phyloP scores from a whole-genome alignment of 2,797 vertebrate species.

The Tragopan temminckii region DNA sequence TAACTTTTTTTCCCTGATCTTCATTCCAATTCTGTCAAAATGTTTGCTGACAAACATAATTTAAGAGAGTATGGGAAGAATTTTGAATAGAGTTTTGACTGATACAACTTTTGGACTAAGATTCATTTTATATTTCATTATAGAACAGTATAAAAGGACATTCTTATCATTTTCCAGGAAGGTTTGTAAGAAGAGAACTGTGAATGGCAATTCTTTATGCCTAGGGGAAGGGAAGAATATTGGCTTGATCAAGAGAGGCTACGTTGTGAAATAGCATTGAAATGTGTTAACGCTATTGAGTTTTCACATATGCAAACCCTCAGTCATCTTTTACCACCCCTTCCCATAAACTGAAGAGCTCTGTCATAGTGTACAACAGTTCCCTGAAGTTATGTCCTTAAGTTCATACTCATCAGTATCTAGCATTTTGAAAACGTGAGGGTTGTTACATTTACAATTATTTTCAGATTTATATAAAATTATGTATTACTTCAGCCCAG shows the following conservation, averaged over 20 bases:
- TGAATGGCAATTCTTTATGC: background rate
- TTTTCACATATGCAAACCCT: background rate
- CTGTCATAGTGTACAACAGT: background rate
- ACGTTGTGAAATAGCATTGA: background rate
- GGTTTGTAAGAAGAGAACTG: background rate
- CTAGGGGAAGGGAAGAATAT: background rate
- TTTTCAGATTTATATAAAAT: background rate
- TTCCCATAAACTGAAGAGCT: background rate
- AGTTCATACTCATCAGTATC: background rate
- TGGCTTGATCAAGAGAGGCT: background rate
- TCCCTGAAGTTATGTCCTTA: background rate
- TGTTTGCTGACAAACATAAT: background rate
- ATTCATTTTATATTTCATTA: background rate
- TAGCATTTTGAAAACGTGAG: background rate
- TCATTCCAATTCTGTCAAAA: background rate
- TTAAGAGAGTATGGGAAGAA: rapidly evolving
- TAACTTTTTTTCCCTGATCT: background rate
- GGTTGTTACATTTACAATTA: background rate
- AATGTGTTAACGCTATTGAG: background rate
- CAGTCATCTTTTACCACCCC: background rate
- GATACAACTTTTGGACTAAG: background rate
- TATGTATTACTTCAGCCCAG: background rate
- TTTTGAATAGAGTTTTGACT: background rate
- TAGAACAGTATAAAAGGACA: background rate
- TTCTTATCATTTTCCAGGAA: background rate